A percentile compares a stretch with the other conserved stretches of the same genome.
These are phyloP conservation scores for Ephialtes manifestator DNA, from an alignment of 2,888 invertebrate genomes.

Conservation along the genomic window DNA sequence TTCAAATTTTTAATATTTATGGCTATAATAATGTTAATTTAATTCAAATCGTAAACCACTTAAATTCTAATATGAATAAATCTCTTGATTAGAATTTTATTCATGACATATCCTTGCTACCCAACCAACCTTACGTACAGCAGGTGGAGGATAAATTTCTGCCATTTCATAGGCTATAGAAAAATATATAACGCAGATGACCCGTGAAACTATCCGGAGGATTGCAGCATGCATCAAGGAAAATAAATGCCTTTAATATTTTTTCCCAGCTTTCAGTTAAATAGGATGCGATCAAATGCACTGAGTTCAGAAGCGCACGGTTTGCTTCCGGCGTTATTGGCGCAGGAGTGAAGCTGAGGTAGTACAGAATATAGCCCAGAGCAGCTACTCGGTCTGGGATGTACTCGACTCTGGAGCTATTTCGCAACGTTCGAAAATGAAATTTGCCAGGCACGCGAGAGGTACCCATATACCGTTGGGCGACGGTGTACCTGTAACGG, in stretches of 20 bases:
- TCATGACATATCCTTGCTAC: too few relatives aligned
- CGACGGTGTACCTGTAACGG: constrained; percentile 30
- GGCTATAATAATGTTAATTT: too few relatives aligned
- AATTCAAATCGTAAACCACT: too few relatives aligned
- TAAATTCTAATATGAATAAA: too few relatives aligned
- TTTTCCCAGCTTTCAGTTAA: not conserved
- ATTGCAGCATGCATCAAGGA: not conserved
- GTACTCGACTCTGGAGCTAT: constrained; percentile 38
- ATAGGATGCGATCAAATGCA: constrained; percentile 38
- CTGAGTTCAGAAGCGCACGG: constrained; percentile 3
- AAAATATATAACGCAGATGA: not conserved
- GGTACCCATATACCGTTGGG: constrained; percentile 14
- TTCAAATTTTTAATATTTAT: too few relatives aligned
- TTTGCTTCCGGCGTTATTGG: not conserved
- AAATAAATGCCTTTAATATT: constrained; percentile 1
- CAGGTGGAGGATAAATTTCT: not conserved
- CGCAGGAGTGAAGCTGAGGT: not conserved
- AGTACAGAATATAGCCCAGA: not conserved
- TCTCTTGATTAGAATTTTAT: too few relatives aligned
- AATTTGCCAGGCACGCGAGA: constrained; percentile 32
- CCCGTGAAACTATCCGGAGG: constrained; percentile 9
- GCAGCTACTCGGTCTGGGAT: not conserved
- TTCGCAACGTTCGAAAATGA: constrained; percentile 49
- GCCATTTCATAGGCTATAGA: not conserved
- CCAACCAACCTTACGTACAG: too few relatives aligned